Evolutionary conservation across 2,888 invertebrate genomes (phyloP), one percentile per base, ranked within the genome.

Genomic region (Liodrosophila aerea): DNA sequence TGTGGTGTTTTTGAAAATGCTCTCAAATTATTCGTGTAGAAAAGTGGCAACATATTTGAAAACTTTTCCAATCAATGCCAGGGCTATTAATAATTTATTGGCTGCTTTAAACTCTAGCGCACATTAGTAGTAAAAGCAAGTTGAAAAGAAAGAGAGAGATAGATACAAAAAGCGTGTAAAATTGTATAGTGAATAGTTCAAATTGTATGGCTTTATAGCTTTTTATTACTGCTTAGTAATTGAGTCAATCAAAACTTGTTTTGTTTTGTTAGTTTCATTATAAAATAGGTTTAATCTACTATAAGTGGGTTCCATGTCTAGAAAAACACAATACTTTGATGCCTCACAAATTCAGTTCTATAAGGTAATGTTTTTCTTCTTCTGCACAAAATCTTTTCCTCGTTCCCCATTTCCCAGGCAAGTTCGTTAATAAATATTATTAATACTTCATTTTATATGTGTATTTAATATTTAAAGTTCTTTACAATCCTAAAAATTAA

Each of bases 11-110:
- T 66, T 47, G 52, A 59, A 76, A 80, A 75, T 69, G 57, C 73
- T 80, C 68, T 65, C 73, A 80, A 82, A 77, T 83, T 83, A 82
- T 82, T 82, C 81, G 80, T 74, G 83, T 78, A 78, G 83, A 82
- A 78, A 84, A 85, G 84, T 83, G 85, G 83, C 83, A 83, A 78
- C 85, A 85, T 85, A 85, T 85, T 85, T 83, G 84, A 78, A 85
- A 85, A 85, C 66, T 85, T 85, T 85, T 83, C 75, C 85, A 85
- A 85, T 85, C 85, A 84, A 78, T 84, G 83, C 76, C 76, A 67
- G 69, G 63, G 84, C 74, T 84, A 83, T 85, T 85, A 84, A 85
- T 85, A 85, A 84, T 85, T 83, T 81, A 84, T 81, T 84, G 73
- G 70, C 72, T 76, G 73, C 66, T 85, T 81, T 78, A 80, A 83